phyloP scores from a whole-genome alignment of 1,140 invertebrate genomes.

The Ostrea denselamellosa region DNA sequence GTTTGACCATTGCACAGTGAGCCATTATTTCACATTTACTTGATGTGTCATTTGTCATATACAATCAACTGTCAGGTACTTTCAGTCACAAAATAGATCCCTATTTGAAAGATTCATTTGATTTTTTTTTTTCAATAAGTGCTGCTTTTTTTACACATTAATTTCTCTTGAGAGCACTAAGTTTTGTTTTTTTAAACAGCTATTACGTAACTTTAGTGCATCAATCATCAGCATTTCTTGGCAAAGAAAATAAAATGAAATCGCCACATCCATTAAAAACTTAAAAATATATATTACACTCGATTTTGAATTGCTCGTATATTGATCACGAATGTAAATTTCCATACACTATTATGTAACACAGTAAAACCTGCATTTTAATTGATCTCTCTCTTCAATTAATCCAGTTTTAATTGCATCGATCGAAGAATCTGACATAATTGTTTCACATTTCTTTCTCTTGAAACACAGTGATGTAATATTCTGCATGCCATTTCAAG shows the following conservation, averaged over 20 bases:
- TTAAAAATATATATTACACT: neutral
- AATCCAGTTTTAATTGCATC: constrained; percentile 24
- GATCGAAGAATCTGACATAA: constrained; percentile 28
- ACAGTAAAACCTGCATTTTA: constrained; percentile 12
- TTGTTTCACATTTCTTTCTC: constrained; percentile 21
- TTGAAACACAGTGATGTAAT: neutral
- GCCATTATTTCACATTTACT: neutral
- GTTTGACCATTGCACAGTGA: too few relatives aligned
- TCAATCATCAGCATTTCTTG: constrained; percentile 21
- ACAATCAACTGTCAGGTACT: neutral
- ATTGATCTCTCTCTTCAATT: constrained; percentile 26
- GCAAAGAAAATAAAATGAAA: constrained; percentile 31
- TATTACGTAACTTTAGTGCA: constrained; percentile 7
- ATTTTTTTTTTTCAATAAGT: constrained; percentile 2
- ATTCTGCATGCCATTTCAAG: neutral
- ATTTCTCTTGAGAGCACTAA: neutral
- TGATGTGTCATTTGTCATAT: neutral
- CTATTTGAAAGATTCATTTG: neutral
- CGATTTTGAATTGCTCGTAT: neutral
- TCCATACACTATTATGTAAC: constrained; percentile 33
- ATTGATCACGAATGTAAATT: constrained; percentile 31
- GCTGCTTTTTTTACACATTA: constrained; percentile 18
- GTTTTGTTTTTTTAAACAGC: neutral
- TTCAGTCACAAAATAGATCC: neutral
- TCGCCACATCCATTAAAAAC: neutral